phyloP scores from a whole-genome alignment of 2,888 invertebrate species.

The Balanococcus diminutus region DNA sequence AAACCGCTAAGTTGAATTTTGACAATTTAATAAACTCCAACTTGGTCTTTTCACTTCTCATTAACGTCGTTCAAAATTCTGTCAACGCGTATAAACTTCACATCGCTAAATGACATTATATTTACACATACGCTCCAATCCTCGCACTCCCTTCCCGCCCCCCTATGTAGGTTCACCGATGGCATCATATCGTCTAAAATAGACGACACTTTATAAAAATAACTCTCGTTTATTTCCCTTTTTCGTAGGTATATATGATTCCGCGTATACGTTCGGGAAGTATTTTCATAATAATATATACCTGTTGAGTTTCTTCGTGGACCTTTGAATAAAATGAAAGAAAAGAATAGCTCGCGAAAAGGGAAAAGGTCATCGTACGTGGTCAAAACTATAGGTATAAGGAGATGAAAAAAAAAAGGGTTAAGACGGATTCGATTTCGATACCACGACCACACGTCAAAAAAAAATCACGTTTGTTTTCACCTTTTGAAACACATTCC shows the following conservation, averaged over 20 bases:
- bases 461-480: not conserved
- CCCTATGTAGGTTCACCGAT: no score
- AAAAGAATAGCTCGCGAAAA: not conserved
- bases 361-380: constrained; percentile 10
- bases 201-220: not conserved
- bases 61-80: not conserved
- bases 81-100: constrained; percentile 25
- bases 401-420: constrained; percentile 16
- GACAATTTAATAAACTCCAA: constrained; percentile 36
- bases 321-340: not conserved
- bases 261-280: not conserved
- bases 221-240: not conserved
- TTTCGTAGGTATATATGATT: not conserved
- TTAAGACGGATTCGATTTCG: constrained; percentile 21
- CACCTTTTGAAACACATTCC: not conserved
- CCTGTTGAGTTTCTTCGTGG: not conserved
- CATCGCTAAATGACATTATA: constrained; percentile 22
- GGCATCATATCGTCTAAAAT: not conserved
- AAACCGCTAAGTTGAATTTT: constrained; percentile 8
- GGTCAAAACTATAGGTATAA: not conserved
- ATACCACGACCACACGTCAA: not conserved
- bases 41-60: constrained; percentile 27
- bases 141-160: not conserved
- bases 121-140: not conserved
- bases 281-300: not conserved